Evolutionary conservation across 2,888 invertebrate species (phyloP).

Genomic region (Lithosia quadra): DNA sequence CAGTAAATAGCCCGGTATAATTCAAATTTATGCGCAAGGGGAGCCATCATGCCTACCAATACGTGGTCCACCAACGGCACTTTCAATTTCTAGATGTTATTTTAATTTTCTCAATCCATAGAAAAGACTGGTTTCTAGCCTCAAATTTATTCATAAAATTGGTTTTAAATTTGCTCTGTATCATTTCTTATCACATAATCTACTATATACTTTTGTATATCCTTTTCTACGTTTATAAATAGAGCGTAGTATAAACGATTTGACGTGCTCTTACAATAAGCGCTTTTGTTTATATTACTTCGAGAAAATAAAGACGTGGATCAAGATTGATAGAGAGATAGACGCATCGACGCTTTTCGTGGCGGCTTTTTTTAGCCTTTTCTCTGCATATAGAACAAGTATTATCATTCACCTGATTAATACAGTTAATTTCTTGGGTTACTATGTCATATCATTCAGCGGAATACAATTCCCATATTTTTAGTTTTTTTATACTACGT

Average conservation of each 20-base stretch:
- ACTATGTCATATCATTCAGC: too few relatives aligned
- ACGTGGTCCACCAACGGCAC: conserved; percentile 26
- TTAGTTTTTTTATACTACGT: too few relatives aligned
- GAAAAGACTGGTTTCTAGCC: background rate
- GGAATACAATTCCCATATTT: too few relatives aligned
- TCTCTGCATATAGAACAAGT: background rate
- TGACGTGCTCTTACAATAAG: background rate
- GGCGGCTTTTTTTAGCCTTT: background rate
- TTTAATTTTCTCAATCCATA: conserved; percentile 13
- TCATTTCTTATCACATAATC: background rate
- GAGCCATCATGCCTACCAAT: conserved; percentile 33
- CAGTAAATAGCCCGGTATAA: conserved; percentile 60
- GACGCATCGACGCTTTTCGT: background rate
- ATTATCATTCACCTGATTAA: background rate
- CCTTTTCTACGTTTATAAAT: background rate
- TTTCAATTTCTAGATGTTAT: conserved; percentile 51
- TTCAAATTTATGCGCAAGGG: conserved; percentile 64
- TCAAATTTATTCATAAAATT: background rate
- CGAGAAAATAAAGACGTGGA: background rate
- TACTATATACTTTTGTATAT: background rate
- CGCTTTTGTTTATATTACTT: background rate
- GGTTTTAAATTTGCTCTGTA: background rate
- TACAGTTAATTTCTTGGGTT: too few relatives aligned
- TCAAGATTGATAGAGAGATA: background rate
- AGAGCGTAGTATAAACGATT: background rate